These are phyloP conservation scores for Formica exsecta DNA, from an alignment of 1,140 invertebrate genomes.

Conservation along the genomic window DNA sequence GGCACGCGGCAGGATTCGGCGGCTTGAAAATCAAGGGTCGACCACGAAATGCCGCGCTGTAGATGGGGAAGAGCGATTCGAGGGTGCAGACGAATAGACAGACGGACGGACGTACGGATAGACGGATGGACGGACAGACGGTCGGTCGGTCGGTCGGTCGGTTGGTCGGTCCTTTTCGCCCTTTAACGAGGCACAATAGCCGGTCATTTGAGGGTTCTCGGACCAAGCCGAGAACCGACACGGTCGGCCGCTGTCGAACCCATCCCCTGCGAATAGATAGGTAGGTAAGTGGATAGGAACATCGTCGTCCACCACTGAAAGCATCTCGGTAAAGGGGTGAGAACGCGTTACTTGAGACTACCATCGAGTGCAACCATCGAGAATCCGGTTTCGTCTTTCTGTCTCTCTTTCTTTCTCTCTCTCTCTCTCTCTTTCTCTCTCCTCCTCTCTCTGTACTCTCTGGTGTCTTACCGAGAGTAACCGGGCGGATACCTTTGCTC, in stretches of 20 bases:
- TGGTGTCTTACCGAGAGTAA: background rate
- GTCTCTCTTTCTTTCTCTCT: background rate
- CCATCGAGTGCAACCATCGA: conserved; percentile 39
- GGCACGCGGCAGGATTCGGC: conserved; percentile 37
- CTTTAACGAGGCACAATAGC: conserved; percentile 74
- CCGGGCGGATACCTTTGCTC: conserved; percentile 36
- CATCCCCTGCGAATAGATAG: conserved; percentile 22
- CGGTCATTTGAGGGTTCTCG: conserved; percentile 69
- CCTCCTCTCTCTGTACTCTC: background rate
- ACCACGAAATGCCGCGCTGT: conserved; percentile 64
- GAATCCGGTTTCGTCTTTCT: background rate
- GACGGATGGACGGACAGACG: background rate
- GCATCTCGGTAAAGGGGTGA: conserved; percentile 54
- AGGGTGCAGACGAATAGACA: background rate
- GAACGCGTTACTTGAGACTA: conserved; percentile 50
- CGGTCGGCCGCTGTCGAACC: conserved; percentile 25
- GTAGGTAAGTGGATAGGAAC: background rate
- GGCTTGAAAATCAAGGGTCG: conserved; percentile 75
- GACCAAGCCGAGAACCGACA: conserved; percentile 28
- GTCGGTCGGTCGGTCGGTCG: background rate
- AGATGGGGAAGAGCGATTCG: conserved; percentile 28
- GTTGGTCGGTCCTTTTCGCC: conserved; percentile 39
- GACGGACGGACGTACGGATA: background rate
- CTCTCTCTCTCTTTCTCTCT: conserved; percentile 4
- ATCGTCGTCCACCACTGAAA: conserved; percentile 29